Evolutionary conservation across 53 echinoderm and acorn worm genomes (phyloP).

Genomic region (Antedon mediterranea): DNA sequence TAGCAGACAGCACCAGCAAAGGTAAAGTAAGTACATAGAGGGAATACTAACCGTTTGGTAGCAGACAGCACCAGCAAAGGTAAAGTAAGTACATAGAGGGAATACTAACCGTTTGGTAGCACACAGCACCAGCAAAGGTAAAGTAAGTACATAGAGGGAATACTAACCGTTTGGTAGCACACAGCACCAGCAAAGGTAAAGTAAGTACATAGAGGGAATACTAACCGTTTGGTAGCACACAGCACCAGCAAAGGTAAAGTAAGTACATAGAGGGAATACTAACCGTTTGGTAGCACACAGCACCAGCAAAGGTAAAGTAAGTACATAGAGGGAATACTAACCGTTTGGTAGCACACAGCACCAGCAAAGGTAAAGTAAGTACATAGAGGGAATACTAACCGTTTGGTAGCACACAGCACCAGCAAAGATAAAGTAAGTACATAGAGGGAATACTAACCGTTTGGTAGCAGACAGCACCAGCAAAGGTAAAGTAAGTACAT

Average conservation of each 20-base stretch:
- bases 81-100: too few relatives aligned
- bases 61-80: slow-evolving; percentile 99
- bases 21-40: too few relatives aligned
- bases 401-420: slow-evolving; percentile 99
- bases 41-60: slow-evolving; percentile 78
- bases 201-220: too few relatives aligned
- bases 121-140: slow-evolving; percentile 98
- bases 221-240: slow-evolving; percentile 99
- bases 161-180: slow-evolving; percentile 96
- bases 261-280: slow-evolving; percentile 22
- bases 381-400: slow-evolving; percentile 36
- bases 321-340: slow-evolving; percentile 30
- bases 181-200: slow-evolving; percentile 99
- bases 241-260: slow-evolving; percentile 97
- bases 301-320: slow-evolving; percentile 98
- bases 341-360: slow-evolving; percentile 98
- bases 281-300: slow-evolving; percentile 98
- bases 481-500: too few relatives aligned
- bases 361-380: too few relatives aligned
- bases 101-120: slow-evolving; percentile 90
- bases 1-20: slow-evolving; percentile 99
- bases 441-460: slow-evolving; percentile 51
- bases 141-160: too few relatives aligned
- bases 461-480: slow-evolving; percentile 98
- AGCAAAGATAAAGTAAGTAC: too few relatives aligned